Percentiles rank a stretch among this genome's conserved stretches.
These are phyloP conservation scores for Probaryconus sp. DNA, from an alignment of 1,140 invertebrate genomes.

Conservation along the genomic window DNA sequence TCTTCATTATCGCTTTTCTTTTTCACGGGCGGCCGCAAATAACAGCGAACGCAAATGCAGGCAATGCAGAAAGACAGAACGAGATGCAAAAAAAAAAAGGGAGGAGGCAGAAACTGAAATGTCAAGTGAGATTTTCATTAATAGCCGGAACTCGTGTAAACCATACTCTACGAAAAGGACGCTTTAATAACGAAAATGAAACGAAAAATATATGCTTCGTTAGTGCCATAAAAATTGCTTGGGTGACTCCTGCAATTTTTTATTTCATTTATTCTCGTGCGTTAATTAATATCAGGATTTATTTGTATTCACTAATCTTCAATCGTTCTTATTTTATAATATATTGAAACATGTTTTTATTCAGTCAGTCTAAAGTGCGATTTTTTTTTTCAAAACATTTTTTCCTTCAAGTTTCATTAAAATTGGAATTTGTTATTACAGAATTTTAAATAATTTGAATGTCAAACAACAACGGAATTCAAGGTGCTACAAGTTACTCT, in stretches of 20 bases:
- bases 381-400: no score
- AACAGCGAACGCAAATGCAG: constrained; percentile 21
- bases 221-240: not conserved
- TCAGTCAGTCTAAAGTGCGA: no score
- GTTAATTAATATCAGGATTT: no score
- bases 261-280: not conserved
- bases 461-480: no score
- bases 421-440: no score
- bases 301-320: no score
- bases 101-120: constrained; percentile 10
- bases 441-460: no score
- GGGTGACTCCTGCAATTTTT: not conserved
- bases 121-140: constrained; percentile 29
- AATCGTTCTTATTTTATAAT: no score
- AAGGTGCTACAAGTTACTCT: no score
- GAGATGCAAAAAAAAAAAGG: constrained; percentile 14
- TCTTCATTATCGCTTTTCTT: constrained; percentile 45
- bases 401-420: no score
- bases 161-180: constrained; percentile 7
- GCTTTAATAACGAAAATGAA: constrained; percentile 4
- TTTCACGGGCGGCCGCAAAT: constrained; percentile 30
- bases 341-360: no score
- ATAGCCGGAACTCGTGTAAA: constrained; percentile 9
- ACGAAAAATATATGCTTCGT: constrained; percentile 8
- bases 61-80: not conserved